Conservation (phyloP, 2,113 vertebrate species). For the Podiceps cristatus region DNA sequence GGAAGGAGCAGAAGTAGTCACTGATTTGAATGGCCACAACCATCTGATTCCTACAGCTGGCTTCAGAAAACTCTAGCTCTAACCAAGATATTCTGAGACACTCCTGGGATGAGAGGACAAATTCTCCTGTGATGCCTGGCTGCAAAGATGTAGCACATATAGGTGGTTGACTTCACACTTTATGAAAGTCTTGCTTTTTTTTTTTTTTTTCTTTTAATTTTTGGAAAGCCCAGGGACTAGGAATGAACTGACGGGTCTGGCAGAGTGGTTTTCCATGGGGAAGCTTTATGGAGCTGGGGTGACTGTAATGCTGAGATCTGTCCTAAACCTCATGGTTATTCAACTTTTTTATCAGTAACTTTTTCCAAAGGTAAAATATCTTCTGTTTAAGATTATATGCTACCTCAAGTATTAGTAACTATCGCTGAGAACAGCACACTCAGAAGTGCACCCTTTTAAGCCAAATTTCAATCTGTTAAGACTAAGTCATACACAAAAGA, state of each 20-base stretch:
- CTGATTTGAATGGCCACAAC: background rate
- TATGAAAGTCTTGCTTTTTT: background rate
- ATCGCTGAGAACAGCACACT: background rate
- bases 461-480: background rate
- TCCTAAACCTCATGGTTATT: background rate
- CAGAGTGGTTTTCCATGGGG: background rate
- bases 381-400: background rate
- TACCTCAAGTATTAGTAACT: background rate
- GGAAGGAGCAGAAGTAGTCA: background rate
- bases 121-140: background rate
- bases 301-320: background rate
- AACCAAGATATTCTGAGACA: background rate
- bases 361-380: background rate
- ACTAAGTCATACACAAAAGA: background rate
- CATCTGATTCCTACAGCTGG: background rate
- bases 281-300: rapidly evolving
- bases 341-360: background rate
- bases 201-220: background rate
- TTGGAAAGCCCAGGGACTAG: background rate
- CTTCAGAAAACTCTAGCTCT: background rate
- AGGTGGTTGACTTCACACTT: background rate
- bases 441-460: background rate
- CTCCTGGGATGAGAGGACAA: background rate
- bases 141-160: background rate
- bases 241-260: background rate